Evolutionary conservation across 2,797 vertebrate genomes (phyloP), one percentile per base, ranked within the genome.

Genomic region (Sebastiscus tertius): DNA sequence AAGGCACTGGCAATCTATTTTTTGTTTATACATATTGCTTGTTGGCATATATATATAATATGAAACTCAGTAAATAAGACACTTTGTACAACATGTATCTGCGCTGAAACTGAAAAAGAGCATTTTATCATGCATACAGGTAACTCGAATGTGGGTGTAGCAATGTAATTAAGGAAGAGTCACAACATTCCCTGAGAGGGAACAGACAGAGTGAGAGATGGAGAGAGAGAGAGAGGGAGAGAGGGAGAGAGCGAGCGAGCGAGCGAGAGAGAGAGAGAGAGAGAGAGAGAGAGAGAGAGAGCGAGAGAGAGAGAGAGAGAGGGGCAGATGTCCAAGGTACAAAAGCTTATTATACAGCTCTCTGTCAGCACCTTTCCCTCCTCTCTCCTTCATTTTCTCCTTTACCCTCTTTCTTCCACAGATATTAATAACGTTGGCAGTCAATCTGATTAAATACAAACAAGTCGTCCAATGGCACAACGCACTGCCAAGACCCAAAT

Each of bases 361-460:
- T 92, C 92, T 81, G 88, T 93, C 94, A 93, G 88, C 87, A 89
- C 83, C 89, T 87, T 77, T 77, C 56, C 70, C 79, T 80, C 60
- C 61, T 80, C 56, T 80, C 73, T 79, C 77, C 81, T 84, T 80
- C 79, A 81, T 85, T 86, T 90, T 87, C 85, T 83, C 70, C 71
- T 89, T 85, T 84, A 84, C 34, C 81, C 84, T 78, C 87, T 55
- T 79, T 87, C 88, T 84, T 85, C 79, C 86, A 86, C 86, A 87
- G 86, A 68, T 92, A 93, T 94, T 94, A 94, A 94, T 94, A 94
- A 88, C 75, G 87, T 73, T 92, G 91, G 86, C 89, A 89, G 78
- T 83, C 85, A 89, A 93, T 92, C 88, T 90, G 91, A 94, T 94
- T 90, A 93, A 89, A 89, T 65, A 89, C 62, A 89, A 88, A 83